A percentile compares a stretch with the other conserved stretches of the same genome.
phyloP scores from a whole-genome alignment of 2,888 invertebrate genomes.

The Hypolimnas misippus region DNA sequence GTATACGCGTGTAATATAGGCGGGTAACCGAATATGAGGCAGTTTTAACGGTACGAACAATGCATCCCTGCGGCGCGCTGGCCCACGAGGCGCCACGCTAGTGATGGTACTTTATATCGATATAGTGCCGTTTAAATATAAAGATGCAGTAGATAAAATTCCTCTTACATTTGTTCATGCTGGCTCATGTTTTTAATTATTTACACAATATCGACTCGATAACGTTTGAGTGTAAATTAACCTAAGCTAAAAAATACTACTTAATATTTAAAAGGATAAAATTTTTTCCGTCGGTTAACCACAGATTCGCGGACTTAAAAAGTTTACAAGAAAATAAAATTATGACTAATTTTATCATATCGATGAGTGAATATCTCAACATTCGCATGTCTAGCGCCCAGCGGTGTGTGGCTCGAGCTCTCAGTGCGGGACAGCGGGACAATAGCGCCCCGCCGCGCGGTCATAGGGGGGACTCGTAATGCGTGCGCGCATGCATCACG shows the following conservation, averaged over 20 bases:
- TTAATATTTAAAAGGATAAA: too few species aligned
- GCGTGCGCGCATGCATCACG: constrained; percentile 35
- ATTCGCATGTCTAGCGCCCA: constrained; percentile 32
- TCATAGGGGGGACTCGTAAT: constrained; percentile 32
- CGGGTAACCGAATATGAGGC: constrained; percentile 82
- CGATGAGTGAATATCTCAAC: constrained; percentile 23
- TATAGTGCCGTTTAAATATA: background rate
- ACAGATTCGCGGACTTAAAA: background rate
- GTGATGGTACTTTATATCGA: constrained; percentile 53
- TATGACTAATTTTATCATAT: constrained; percentile 35
- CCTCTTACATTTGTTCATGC: too few species aligned
- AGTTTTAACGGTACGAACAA: constrained; percentile 75
- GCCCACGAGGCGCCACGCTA: constrained; percentile 73
- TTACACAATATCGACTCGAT: too few species aligned
- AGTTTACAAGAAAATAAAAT: background rate
- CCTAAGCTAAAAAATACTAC: too few species aligned
- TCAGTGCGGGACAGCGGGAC: constrained; percentile 68
- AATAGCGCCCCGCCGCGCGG: constrained; percentile 69
- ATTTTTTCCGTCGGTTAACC: too few species aligned
- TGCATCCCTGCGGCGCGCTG: constrained; percentile 71
- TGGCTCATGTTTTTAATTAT: too few species aligned
- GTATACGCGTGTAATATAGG: constrained; percentile 72
- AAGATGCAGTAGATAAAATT: too few species aligned
- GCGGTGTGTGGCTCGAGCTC: constrained; percentile 68
- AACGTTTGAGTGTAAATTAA: too few species aligned